Evolutionary conservation across 2,113 vertebrate species (phyloP), one percentile per base, ranked within the genome.

Genomic region (Romanogobio albipinnatus): DNA sequence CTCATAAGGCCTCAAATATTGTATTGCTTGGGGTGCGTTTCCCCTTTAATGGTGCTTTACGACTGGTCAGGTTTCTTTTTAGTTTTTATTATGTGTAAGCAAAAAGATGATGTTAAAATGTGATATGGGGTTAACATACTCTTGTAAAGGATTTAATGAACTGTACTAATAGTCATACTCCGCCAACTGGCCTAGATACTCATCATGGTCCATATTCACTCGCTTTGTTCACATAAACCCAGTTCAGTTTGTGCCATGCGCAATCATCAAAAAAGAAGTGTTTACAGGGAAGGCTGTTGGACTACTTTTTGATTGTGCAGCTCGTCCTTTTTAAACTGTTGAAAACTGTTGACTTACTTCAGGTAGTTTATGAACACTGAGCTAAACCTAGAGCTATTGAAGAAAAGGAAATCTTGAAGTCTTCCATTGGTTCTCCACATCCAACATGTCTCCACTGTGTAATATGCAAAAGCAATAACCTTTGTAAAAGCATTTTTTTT

Each of bases 31-130:
- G 95, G 96, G 94, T 81, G 91, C 87, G 93, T 90, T 93, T 91
- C 76, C 94, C 95, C 93, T 94, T 93, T 94, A 95, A 97, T 96
- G 97, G 97, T 98, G 97, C 97, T 98, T 76, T 96, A 96, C 96
- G 94, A 96, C 93, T 96, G 94, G 95, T 97, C 96, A 95, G 95
- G 96, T 95, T 96, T 96, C 95, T 95, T 96, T 96, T 96, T 95
- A 96, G 94, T 95, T 94, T 96, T 96, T 96, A 94, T 96, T 96
- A 84, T 90, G 88, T 85, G 87, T 90, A 83, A 90, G 88, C 84
- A 87, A 81, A 87, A 88, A 88, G 77, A 81, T 88, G 85, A 89
- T 88, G 81, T 86, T 85, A 89, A 88, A 87, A 87, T 77, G 86
- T 84, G 84, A 86, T 85, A n/a, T 53, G 89, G 88, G 87, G 80